A percentile compares a stretch with the other conserved stretches of the same genome.
Evolutionary conservation across 2,113 vertebrate species (phyloP).

Genomic region (Rostratula benghalensis): DNA sequence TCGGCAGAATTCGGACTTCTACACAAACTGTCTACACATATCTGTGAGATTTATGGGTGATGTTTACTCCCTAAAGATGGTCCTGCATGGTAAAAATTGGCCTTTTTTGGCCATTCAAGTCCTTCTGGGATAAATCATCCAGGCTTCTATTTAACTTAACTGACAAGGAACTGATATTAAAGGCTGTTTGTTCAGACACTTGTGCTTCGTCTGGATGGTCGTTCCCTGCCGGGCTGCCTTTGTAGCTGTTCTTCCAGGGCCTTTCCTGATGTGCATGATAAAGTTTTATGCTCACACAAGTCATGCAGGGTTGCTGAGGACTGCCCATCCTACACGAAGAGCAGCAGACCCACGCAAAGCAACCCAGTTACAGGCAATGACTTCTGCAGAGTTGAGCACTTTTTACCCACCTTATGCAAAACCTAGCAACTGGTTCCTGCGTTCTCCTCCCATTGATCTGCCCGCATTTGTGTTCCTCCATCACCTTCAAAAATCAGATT

Average conservation of each 20-base stretch:
- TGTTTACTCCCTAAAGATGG: neutral
- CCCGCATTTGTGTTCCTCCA: neutral
- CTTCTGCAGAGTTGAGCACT: neutral
- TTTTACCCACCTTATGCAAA: neutral
- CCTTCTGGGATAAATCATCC: neutral
- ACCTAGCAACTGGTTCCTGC: neutral
- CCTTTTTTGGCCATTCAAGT: neutral
- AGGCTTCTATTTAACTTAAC: neutral
- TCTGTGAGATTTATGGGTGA: neutral
- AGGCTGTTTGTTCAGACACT: neutral
- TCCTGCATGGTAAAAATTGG: neutral
- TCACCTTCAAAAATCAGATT: neutral
- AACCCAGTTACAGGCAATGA: rapidly evolving
- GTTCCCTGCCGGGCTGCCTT: neutral
- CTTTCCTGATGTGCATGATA: neutral
- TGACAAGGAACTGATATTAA: neutral
- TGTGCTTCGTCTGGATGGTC: neutral
- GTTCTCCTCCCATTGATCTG: neutral
- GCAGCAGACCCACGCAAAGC: neutral
- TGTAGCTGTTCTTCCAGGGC: neutral
- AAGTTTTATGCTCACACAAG: too few species aligned
- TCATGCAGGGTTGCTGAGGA: rapidly evolving
- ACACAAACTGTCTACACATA: neutral
- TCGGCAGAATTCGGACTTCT: neutral
- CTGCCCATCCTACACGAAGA: rapidly evolving